Base-by-base conservation (phyloP, 2,113 vertebrate genomes). In the Etheostoma spectabile region DNA sequence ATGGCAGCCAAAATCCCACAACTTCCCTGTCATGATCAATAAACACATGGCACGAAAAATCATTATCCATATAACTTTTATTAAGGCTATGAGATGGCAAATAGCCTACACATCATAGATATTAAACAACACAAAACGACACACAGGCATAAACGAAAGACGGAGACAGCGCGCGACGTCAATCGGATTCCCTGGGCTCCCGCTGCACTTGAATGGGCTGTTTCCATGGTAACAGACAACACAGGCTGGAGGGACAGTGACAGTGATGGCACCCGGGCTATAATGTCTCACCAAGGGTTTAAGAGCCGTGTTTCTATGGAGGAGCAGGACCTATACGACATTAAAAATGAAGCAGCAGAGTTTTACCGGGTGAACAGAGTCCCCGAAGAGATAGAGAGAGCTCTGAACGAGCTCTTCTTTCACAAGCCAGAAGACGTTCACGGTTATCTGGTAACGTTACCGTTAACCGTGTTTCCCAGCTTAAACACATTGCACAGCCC, bases 401-500 rank as follows among this genome's bases (percentile, higher is more conserved):
- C 90, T 0, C 91, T 97, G 35, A 96, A 95, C 76, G 18, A 88
- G 42, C 89, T 96, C 64, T 96, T 96, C 79, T 59, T 83, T 5
- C 85, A 22, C 6, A 56, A 85, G 38, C 96, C 96, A 1, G 73
- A 35, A 0, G 96, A 97, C 86, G 74, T 96, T 73, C 92, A 95
- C 59, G 96, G 97, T 6, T 94, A 95, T 78, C 87, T 97, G 96
- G 97, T 97, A 38, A 38, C 8, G 35, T 38, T 8, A 8, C 8
- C 35, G 35, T 38, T 2, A 38, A 38, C 8, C 38, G 38, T 38
- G 2, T 14, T 38, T 15, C 33, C 5, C 1, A 5, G 11, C 64
- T 67, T 24, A 30, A 21, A 7, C 8, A 21, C 6, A 27, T 1
- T 4, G 18, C 5, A 45, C 61, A 14, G 19, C 16, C 12, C 19